These are phyloP conservation scores for Osmerus mordax DNA, from an alignment of 2,113 vertebrate species.

Conservation along the genomic window DNA sequence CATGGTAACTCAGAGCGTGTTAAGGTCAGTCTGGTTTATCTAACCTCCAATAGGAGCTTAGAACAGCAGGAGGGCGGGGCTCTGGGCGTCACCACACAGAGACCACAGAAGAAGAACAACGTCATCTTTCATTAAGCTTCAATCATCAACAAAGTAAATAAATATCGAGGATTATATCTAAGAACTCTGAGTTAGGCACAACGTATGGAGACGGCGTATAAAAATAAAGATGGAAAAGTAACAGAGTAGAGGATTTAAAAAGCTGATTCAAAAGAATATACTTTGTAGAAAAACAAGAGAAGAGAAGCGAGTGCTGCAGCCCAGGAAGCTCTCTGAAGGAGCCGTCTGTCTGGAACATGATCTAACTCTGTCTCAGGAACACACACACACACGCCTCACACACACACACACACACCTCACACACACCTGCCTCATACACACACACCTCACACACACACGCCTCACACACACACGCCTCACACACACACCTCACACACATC, in stretches of 20 bases:
- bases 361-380: slow-evolving; percentile 39
- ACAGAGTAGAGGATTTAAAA: slow-evolving; percentile 43
- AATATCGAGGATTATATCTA: slow-evolving; percentile 36
- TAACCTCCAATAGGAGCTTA: background rate
- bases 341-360: slow-evolving; percentile 37
- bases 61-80: too few relatives aligned
- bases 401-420: slow-evolving; percentile 44
- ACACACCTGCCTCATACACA: slow-evolving; percentile 45
- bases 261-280: slow-evolving; percentile 53
- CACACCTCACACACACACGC: slow-evolving; percentile 46
- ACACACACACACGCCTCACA: slow-evolving; percentile 45
- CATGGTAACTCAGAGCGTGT: slow-evolving; percentile 20
- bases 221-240: slow-evolving; percentile 39
- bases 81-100: background rate
- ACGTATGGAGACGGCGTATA: slow-evolving; percentile 66
- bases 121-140: slow-evolving; percentile 13
- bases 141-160: slow-evolving; percentile 44
- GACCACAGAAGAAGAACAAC: slow-evolving; percentile 25
- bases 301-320: slow-evolving; percentile 44
- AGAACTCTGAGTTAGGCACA: slow-evolving; percentile 67
- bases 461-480: background rate
- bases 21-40: slow-evolving; percentile 5
- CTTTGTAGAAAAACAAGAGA: slow-evolving; percentile 42
- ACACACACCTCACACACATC: slow-evolving; percentile 21
- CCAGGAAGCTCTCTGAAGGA: slow-evolving; percentile 48